Evolutionary conservation across 2,113 vertebrate genomes (phyloP).

Genomic region (Heloderma charlesbogerti): DNA sequence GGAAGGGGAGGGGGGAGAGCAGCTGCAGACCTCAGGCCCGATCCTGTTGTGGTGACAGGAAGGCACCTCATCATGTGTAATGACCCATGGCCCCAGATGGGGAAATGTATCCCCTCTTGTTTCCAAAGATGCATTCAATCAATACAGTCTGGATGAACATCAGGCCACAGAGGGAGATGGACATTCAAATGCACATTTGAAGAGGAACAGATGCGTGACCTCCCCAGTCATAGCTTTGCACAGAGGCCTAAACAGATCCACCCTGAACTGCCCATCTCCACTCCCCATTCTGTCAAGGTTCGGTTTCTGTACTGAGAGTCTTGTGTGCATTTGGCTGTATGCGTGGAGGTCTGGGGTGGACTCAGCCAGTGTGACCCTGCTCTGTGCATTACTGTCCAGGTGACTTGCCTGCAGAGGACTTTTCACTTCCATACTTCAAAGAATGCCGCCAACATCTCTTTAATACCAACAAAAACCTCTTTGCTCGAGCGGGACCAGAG

Average conservation of each 20-base stretch:
- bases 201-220: not conserved
- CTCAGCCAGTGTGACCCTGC: not conserved
- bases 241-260: not conserved
- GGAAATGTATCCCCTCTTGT: no score
- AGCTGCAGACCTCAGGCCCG: no score
- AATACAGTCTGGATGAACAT: not conserved
- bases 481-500: not conserved
- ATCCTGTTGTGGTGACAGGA: not conserved
- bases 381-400: no score
- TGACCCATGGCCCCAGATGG: not conserved
- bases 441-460: not conserved
- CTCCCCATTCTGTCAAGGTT: no score
- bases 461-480: not conserved
- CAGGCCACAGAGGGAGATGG: not conserved
- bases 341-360: not conserved
- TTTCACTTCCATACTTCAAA: not conserved
- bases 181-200: not conserved
- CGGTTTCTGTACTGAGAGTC: not conserved
- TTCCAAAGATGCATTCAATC: not conserved
- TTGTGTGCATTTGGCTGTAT: not conserved
- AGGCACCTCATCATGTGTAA: no score
- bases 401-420: no score
- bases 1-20: not conserved
- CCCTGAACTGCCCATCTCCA: not conserved
- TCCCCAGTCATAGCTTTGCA: not conserved